Evolutionary conservation across 2,113 vertebrate genomes (phyloP), one percentile per base, ranked within the genome.

Genomic region (Callithrix jacchus): DNA sequence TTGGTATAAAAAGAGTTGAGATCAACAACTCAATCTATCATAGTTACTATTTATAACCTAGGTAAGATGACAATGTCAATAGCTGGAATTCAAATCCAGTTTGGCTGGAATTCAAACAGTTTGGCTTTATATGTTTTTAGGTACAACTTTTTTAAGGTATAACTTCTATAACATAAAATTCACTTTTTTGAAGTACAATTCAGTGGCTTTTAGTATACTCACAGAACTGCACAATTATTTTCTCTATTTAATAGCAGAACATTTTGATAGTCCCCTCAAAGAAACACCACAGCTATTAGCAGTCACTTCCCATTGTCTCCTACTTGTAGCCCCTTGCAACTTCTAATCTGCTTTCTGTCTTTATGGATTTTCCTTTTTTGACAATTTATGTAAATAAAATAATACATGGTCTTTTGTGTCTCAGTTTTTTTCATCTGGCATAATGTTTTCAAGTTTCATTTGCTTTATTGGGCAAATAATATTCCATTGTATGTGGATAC

Each of bases 391-490:
- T 82, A 54, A 88, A 71, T 74, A 74, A 91, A 95, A 87, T 80
- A 32, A 76, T 91, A 40, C 49, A 9, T 87, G 18, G 1, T 17
- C 27, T 83, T 83, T 87, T 42, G 23, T 83, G 27, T 58, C 70
- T 83, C 16, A 5, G 1, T 90, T 68, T 74, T 84, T 92, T 87
- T 85, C 18, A 70, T 35, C 70, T 90, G 87, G 40, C 76, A 76
- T 74, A 64, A 30, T 45, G 1, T 88, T 95, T 95, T 77, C 40
- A 83, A 71, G 61, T 64, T 87, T 95, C 16, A 40, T 93, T 82
- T 23, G 8, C 81, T 85, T 94, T 73, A 20, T 37, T 83, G 47
- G 40, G 5, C 18, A n/a, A 74, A 68, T 83, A 80, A 68, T 49
- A 83, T 25, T 79, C 27, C 40, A 92, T 32, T 94, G 8, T 73